phyloP scores from a whole-genome alignment of 2,113 vertebrate genomes.

The Aldabrachelys gigantea region DNA sequence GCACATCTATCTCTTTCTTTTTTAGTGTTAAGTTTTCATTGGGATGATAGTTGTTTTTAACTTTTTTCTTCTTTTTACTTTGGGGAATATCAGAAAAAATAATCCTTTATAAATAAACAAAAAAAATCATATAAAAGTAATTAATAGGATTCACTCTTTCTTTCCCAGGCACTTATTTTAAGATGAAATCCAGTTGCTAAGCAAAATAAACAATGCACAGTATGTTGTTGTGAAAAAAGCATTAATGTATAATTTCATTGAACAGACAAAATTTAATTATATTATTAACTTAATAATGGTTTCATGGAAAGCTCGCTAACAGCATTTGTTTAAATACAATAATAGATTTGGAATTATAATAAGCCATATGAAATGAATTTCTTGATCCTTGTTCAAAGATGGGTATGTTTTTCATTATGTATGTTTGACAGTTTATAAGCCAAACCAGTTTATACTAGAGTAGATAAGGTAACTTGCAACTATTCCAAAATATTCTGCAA shows the following conservation, averaged over 20 bases:
- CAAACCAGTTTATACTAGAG: background rate
- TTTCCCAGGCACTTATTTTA: conserved; percentile 30
- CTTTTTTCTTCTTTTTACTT: conserved; percentile 43
- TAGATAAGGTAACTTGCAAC: background rate
- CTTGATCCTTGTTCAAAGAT: background rate
- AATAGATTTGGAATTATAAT: background rate
- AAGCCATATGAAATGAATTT: background rate
- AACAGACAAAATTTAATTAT: conserved; percentile 45
- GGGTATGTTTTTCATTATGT: background rate
- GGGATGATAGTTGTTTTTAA: conserved; percentile 1
- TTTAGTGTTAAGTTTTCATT: conserved; percentile 29
- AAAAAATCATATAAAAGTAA: conserved; percentile 14
- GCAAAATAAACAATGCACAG: conserved; percentile 47
- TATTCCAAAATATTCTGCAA: background rate
- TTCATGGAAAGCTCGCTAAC: conserved; percentile 5
- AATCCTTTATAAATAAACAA: conserved; percentile 4
- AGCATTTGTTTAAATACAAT: conserved; percentile 37
- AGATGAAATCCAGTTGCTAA: conserved; percentile 25
- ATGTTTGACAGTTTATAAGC: background rate
- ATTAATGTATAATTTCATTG: conserved; percentile 14
- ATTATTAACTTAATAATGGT: conserved; percentile 52
- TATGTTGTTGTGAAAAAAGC: conserved; percentile 15
- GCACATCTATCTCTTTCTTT: background rate
- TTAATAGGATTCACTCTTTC: conserved; percentile 60
- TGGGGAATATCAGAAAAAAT: conserved; percentile 30